Base-by-base conservation (phyloP, 1,140 invertebrate genomes). In the Maconellicoccus hirsutus region DNA sequence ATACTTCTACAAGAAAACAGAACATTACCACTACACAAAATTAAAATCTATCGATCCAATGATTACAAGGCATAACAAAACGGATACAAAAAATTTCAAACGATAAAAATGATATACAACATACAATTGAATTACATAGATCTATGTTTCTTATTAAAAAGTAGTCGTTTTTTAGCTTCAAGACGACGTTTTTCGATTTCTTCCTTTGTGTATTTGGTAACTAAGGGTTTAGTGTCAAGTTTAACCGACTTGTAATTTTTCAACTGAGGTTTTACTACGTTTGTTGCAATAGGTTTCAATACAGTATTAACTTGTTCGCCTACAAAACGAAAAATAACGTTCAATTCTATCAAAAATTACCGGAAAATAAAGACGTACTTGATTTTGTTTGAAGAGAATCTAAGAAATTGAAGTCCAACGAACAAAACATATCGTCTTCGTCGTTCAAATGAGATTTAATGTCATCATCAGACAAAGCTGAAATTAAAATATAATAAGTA, bases 361-460 rank as follows among this genome's bases (percentile, higher is more conserved):
- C 14, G 16, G 1, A 23, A 72, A 39, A 25, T 69, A 22, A 14
- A 72, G 26, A 66, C 61, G 8, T 23, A 66, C 61, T 25, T 10
- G 19, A 16, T 14, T 23, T 22, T 10, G 21, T 66, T 23, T 66
- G 61, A 25, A 66, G 25, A 23, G 21, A 25, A 66, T 66, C 61
- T 2, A 66, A 14, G 25, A 26, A 23, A 66, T 66, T 23, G 25
- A 66, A 66, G 25, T 66, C 61, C 10, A 66, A 66, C 3, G 61
- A 66, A 66, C 61, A 23, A 26, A 66, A 66, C 25, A 72, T 39
- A 7, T 63, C 61, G 19, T 69, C 71, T 22, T 69, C 59, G 19
- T 72, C 61, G 33, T 69, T 25, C 25, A 61, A 59, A 42, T 39
- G 38, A 72, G 33, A 61, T 69, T 69, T 52, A 16, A 52, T 52